phyloP scores from a whole-genome alignment of 2,888 invertebrate species.

The Marronus borbonicus region DNA sequence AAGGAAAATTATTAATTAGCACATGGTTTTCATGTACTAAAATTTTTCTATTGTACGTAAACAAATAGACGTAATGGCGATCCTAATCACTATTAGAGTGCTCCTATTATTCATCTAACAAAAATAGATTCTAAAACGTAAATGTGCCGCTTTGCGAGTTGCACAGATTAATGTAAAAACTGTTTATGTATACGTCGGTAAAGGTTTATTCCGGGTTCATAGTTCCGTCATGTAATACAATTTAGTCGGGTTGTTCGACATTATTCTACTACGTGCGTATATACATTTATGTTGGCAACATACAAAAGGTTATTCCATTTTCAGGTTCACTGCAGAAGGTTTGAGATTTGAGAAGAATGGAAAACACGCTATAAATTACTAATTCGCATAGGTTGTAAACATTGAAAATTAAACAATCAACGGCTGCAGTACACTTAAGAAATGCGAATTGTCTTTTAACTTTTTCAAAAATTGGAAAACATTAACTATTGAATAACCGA shows the following conservation, averaged over 20 bases:
- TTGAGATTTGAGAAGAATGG: neutral
- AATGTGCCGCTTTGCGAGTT: neutral
- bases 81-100: too few species aligned
- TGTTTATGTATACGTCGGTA: neutral
- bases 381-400: neutral
- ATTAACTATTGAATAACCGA: neutral
- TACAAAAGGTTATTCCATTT: constrained; percentile 16
- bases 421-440: neutral
- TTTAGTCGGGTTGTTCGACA: constrained; percentile 24
- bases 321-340: constrained; percentile 11
- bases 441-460: neutral
- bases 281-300: constrained; percentile 14
- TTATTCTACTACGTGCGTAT: neutral
- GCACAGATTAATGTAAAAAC: constrained; percentile 2
- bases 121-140: constrained; percentile 17
- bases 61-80: too few species aligned
- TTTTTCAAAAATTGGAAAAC: neutral
- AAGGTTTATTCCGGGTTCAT: constrained; percentile 35
- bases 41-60: too few species aligned
- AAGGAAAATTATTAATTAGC: too few species aligned
- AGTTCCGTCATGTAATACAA: constrained; percentile 26
- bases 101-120: neutral
- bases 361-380: too few species aligned
- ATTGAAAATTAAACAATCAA: neutral
- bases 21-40: too few species aligned